A percentile compares a stretch with the other conserved stretches of the same genome.
Evolutionary conservation across 2,113 vertebrate genomes (phyloP).

Genomic region (Coryphaenoides rupestris): DNA sequence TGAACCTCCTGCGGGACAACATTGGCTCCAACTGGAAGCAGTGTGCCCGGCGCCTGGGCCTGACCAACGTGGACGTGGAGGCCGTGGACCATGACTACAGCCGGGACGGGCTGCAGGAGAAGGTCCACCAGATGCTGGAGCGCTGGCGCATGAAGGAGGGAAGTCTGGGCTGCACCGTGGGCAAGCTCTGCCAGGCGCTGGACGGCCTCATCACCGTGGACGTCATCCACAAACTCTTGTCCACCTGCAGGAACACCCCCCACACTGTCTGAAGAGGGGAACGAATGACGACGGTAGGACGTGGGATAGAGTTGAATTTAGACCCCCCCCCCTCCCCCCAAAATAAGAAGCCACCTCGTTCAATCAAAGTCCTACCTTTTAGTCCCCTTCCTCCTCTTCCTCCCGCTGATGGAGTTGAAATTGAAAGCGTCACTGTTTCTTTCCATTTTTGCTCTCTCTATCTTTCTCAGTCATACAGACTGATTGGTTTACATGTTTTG

Average conservation of each 20-base stretch:
- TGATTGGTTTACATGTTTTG: too few relatives aligned
- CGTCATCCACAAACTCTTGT: conserved; percentile 67
- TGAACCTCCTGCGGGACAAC: conserved; percentile 82
- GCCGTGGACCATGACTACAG: conserved; percentile 86
- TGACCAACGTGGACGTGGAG: conserved; percentile 80
- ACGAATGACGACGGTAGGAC: not conserved
- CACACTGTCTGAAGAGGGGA: not conserved
- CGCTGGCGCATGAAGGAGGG: conserved; percentile 89
- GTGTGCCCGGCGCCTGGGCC: conserved; percentile 81
- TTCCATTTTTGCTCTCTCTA: too few relatives aligned
- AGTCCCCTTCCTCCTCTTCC: not conserved
- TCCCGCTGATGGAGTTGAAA: too few relatives aligned
- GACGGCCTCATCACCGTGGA: conserved; percentile 65
- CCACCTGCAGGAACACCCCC: conserved; percentile 24
- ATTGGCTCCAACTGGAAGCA: conserved; percentile 84
- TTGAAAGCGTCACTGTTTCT: too few relatives aligned
- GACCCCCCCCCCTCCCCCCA: not conserved
- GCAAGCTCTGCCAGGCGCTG: conserved; percentile 82
- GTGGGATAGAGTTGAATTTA: not conserved
- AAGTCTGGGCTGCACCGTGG: conserved; percentile 78
- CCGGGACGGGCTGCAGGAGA: conserved; percentile 87
- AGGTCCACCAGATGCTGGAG: conserved; percentile 89
- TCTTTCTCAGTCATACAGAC: too few relatives aligned
- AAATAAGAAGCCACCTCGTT: not conserved
- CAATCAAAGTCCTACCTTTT: too few relatives aligned